Conservation (phyloP, 2,113 vertebrate species). For the Corythornis cristatus region DNA sequence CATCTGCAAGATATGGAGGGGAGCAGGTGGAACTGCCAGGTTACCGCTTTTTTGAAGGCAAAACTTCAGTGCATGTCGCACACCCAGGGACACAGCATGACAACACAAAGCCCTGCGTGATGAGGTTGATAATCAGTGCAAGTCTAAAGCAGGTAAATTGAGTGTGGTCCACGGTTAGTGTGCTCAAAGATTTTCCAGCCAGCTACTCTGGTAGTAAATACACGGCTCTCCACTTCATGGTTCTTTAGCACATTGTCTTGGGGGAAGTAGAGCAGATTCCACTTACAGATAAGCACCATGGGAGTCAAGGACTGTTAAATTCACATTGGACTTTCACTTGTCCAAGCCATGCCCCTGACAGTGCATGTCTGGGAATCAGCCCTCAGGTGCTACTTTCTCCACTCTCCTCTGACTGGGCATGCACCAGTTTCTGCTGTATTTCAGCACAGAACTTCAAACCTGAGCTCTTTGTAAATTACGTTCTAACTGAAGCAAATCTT, state of each 20-base stretch:
- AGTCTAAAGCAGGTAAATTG: slow-evolving; percentile 46
- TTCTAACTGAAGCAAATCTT: neutral
- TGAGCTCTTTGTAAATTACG: neutral
- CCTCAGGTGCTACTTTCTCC: neutral
- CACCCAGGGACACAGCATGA: slow-evolving; percentile 33
- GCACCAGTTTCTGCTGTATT: neutral
- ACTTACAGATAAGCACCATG: fast-evolving
- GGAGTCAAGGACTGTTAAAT: fast-evolving
- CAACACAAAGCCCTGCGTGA: slow-evolving; percentile 39
- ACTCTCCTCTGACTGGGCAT: too few species aligned
- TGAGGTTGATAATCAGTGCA: neutral
- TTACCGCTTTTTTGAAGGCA: neutral
- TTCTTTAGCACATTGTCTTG: fast-evolving
- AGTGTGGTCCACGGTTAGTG: slow-evolving; percentile 28
- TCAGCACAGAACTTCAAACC: neutral
- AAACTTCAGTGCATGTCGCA: neutral
- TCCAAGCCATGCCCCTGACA: fast-evolving
- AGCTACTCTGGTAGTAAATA: neutral
- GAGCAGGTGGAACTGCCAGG: neutral
- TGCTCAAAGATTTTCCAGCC: neutral
- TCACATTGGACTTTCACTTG: neutral
- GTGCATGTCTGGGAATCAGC: fast-evolving
- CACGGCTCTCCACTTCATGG: fast-evolving
- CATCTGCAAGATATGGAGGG: fast-evolving
- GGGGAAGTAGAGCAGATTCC: fast-evolving